Evolutionary conservation across 2,888 invertebrate genomes (phyloP).

Genomic region (Nemotelus nigrinus): DNA sequence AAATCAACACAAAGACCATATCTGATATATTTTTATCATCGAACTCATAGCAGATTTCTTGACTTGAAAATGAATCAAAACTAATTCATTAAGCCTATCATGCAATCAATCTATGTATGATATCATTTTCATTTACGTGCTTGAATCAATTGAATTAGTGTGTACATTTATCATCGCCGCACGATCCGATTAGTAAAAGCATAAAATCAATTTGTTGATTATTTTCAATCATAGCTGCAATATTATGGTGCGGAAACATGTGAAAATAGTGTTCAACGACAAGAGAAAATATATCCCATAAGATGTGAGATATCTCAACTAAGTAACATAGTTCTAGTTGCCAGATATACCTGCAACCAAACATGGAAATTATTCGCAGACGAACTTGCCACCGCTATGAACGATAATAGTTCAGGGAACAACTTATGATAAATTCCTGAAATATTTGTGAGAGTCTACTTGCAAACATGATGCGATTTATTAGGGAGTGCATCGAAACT

Average conservation of each 20-base stretch:
- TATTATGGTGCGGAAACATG: conserved; percentile 38
- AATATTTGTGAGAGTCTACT: no score
- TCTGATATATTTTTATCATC: no score
- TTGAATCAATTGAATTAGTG: no score
- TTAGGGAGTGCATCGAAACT: no score
- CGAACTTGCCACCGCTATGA: background rate
- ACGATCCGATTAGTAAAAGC: background rate
- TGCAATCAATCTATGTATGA: no score
- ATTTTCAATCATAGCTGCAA: conserved; percentile 26
- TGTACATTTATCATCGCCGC: no score
- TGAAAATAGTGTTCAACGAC: conserved; percentile 7
- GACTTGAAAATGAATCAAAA: no score
- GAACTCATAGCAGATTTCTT: no score
- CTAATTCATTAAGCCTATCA: no score
- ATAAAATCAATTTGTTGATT: conserved; percentile 43
- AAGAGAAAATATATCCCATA: background rate
- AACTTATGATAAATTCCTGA: background rate
- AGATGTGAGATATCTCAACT: background rate
- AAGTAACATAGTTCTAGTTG: background rate
- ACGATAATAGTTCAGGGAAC: background rate
- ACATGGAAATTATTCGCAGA: background rate
- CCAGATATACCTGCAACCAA: background rate
- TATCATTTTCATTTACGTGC: no score
- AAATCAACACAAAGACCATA: no score
- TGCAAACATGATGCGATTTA: no score